Conservation (phyloP, 64 coral and sea anemone species). For the Montipora foliosa region DNA sequence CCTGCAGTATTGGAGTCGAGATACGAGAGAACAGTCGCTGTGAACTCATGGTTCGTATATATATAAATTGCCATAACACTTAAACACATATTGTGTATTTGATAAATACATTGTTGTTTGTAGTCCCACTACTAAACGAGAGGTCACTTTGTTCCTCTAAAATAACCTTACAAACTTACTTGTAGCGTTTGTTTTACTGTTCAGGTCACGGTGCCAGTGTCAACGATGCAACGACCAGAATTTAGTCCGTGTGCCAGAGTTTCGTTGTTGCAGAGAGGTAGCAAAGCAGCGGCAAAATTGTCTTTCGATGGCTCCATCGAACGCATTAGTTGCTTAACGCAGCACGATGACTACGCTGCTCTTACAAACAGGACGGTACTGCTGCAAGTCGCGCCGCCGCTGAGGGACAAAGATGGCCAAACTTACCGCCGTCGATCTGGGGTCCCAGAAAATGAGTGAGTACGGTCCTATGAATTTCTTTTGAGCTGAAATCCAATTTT, state of each 20-base stretch:
- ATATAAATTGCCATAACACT: neutral
- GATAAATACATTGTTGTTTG: no score
- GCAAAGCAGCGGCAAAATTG: neutral
- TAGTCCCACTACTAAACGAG: no score
- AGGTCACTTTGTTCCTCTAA: no score
- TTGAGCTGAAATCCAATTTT: no score
- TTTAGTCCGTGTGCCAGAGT: constrained; percentile 44
- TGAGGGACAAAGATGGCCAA: constrained; percentile 29
- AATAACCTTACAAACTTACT: neutral
- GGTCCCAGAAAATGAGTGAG: neutral
- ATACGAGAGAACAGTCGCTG: neutral
- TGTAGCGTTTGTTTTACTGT: neutral
- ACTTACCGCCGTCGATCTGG: constrained; percentile 19
- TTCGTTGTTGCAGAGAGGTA: constrained; percentile 67
- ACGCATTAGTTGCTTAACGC: constrained; percentile 20
- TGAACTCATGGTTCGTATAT: neutral
- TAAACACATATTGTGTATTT: neutral
- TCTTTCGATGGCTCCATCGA: constrained; percentile 67
- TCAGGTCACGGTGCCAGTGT: constrained; percentile 57
- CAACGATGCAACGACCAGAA: constrained; percentile 24
- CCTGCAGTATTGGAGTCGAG: neutral
- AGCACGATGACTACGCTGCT: constrained; percentile 47
- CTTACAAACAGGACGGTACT: constrained; percentile 59
- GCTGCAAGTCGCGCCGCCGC: constrained; percentile 11
- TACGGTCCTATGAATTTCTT: neutral